phyloP scores from a whole-genome alignment of 2,113 vertebrate genomes.

The Gnathochromis pfefferi region DNA sequence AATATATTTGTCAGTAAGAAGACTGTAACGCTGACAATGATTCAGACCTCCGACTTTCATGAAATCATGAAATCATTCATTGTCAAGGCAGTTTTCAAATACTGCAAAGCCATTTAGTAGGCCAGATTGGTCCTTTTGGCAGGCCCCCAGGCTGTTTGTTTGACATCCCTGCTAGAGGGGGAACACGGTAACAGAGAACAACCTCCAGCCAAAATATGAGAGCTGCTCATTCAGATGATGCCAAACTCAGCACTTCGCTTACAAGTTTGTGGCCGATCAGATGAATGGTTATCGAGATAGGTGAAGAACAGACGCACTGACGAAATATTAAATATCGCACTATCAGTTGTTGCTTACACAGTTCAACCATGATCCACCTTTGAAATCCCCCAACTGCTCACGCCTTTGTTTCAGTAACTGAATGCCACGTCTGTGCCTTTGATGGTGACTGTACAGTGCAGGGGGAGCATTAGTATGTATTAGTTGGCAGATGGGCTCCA shows the following conservation, averaged over 20 bases:
- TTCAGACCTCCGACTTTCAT: not conserved
- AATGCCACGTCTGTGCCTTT: constrained; percentile 6
- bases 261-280: not conserved
- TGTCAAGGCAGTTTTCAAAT: not conserved
- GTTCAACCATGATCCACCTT: not conserved
- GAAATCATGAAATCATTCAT: not conserved
- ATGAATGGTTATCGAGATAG: not conserved
- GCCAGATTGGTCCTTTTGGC: not conserved
- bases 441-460: constrained; percentile 21
- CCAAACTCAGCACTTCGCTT: not conserved
- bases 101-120: not conserved
- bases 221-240: not conserved
- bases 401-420: not conserved
- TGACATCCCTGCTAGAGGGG: not conserved
- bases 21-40: not conserved
- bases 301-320: not conserved
- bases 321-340: not conserved
- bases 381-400: not conserved
- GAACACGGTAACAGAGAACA: not conserved
- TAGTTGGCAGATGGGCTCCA: constrained; percentile 56
- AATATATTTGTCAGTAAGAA: not conserved
- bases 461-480: constrained; percentile 52
- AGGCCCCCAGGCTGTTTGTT: not conserved
- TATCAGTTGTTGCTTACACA: not conserved
- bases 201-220: not conserved